Base-by-base conservation (phyloP, 2,113 vertebrate species). In the Otolemur garnettii region DNA sequence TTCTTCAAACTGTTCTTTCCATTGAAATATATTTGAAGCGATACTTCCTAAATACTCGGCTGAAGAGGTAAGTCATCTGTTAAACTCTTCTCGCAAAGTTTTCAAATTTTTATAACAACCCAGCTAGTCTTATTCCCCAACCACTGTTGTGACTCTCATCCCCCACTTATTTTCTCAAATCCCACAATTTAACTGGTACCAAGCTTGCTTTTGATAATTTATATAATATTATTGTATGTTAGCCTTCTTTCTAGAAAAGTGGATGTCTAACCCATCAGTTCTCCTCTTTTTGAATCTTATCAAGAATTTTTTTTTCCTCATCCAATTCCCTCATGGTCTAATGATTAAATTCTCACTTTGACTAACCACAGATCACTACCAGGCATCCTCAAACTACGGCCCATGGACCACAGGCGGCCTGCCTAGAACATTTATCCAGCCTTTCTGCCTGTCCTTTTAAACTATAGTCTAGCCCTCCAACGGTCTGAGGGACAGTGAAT, bases 331-430 rank as follows among this genome's bases (percentile, higher is more conserved):
- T 90, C 72, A 86, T 18, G 68, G 45, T 84, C 19, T 71, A 91
- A 92, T 91, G 69, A 95, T 93, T 91, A 94, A 93, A 91, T 60
- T 59, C 24, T 96, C 78, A 11, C 55, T 82, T 28, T 95, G 79
- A 94, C 83, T 66, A 95, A 89, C 28, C 71, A 80, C 24, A 92
- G 62, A 87, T 79, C n/a, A 60, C 66, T 87, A 45, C 38, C 38
- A 38, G 38, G 3, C 38, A 4, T 38, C 38, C 38, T 38, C 38
- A 38, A 38, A 38, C 38, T 38, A 38, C 38, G 38, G 38, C 38
- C 38, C 38, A 38, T 38, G 38, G 38, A 38, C 4, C 38, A 38
- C 38, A 38, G 2, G 38, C 38, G 4, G 38, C 38, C 38, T 38
- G 38, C 38, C 38, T 4, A 38, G 38, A 38, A 38, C 38, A 38